These are phyloP conservation scores for Ophion slaviceki DNA, from an alignment of 2,888 invertebrate genomes.

Conservation along the genomic window DNA sequence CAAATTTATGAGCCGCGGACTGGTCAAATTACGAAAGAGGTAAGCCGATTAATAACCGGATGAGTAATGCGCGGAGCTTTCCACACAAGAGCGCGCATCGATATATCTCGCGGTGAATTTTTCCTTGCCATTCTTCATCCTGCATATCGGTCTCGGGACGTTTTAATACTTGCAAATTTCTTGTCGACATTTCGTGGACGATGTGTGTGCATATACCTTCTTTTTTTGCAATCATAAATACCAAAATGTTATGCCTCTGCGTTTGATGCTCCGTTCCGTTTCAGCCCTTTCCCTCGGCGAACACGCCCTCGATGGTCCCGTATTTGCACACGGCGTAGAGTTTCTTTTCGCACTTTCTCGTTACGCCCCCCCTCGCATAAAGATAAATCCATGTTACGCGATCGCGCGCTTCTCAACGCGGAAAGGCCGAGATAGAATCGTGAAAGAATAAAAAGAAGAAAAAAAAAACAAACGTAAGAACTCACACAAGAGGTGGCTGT, in stretches of 20 bases:
- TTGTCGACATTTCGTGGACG: constrained; percentile 57
- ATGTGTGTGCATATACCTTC: constrained; percentile 31
- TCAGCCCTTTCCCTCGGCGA: constrained; percentile 33
- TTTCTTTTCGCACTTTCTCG: constrained; percentile 62
- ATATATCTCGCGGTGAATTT: constrained; percentile 45
- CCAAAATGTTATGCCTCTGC: neutral
- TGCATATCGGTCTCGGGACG: constrained; percentile 33
- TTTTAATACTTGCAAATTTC: constrained; percentile 53
- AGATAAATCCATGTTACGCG: constrained; percentile 55
- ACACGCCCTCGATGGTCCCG: constrained; percentile 48
- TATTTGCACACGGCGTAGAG: constrained; percentile 53
- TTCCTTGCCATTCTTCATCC: constrained; percentile 23
- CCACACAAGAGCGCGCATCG: constrained; percentile 22
- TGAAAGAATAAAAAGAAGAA: constrained; percentile 1
- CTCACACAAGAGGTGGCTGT: constrained; percentile 44
- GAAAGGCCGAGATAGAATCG: constrained; percentile 26
- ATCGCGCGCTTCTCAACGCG: constrained; percentile 14
- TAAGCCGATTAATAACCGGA: constrained; percentile 59
- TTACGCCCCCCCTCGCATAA: constrained; percentile 49
- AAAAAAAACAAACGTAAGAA: constrained; percentile 33
- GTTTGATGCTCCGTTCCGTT: constrained; percentile 16
- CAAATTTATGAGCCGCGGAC: constrained; percentile 52
- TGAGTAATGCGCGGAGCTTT: constrained; percentile 57
- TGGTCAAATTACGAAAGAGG: constrained; percentile 54
- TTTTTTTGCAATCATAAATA: constrained; percentile 45